Percentiles rank a stretch among this genome's conserved stretches.
Evolutionary conservation across 2,888 invertebrate genomes (phyloP).

Genomic region (Thera britannica): DNA sequence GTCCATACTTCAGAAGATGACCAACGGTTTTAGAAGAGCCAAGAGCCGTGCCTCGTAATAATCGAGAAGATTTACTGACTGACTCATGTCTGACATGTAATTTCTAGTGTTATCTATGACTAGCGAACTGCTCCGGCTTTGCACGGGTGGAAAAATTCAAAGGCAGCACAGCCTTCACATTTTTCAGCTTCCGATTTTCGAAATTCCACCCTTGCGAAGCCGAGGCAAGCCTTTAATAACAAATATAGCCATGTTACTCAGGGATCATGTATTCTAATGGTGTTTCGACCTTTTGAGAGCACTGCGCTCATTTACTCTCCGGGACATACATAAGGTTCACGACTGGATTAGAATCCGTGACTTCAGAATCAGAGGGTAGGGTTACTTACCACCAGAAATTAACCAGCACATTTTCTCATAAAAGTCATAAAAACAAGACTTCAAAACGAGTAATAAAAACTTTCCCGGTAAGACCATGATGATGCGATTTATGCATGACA

Average conservation of each 20-base stretch:
- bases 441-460: slow-evolving; percentile 49
- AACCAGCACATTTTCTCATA: slow-evolving; percentile 21
- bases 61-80: background rate
- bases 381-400: background rate
- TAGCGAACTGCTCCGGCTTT: no score
- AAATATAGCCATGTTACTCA: no score
- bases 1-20: slow-evolving; percentile 28
- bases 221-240: no score
- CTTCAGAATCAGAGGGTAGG: background rate
- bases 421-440: slow-evolving; percentile 31
- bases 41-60: background rate
- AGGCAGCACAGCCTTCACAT: no score
- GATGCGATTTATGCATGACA: slow-evolving; percentile 63
- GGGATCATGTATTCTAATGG: no score
- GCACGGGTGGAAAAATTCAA: no score
- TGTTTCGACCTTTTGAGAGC: no score
- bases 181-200: no score
- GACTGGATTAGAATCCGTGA: background rate
- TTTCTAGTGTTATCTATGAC: background rate
- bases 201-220: no score
- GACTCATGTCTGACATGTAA: background rate
- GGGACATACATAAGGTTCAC: background rate
- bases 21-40: slow-evolving; percentile 33
- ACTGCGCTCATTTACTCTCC: no score
- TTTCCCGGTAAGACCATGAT: slow-evolving; percentile 68